Percentiles rank a stretch among this genome's conserved stretches.
These are phyloP conservation scores for Mystacornis crossleyi DNA, from an alignment of 2,113 vertebrate genomes.

Conservation along the genomic window DNA sequence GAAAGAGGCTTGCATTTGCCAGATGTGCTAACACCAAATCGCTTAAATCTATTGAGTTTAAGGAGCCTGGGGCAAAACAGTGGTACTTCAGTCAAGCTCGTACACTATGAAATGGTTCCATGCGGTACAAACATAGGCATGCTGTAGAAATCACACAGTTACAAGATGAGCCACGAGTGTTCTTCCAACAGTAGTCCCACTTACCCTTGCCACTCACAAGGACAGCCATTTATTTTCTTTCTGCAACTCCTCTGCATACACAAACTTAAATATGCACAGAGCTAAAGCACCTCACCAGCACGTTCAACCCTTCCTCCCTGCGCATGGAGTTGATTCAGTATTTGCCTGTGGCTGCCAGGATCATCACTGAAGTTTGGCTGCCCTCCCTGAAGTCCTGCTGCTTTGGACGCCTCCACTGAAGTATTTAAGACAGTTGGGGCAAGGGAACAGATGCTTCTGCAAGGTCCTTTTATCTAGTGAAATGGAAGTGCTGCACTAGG, in stretches of 20 bases:
- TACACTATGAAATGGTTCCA: background rate
- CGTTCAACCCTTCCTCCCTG: background rate
- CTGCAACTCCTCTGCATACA: background rate
- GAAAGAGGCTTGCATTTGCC: background rate
- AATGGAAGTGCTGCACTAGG: background rate
- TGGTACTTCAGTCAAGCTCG: background rate
- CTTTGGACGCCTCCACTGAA: background rate
- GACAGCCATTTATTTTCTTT: background rate
- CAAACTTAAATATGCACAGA: background rate
- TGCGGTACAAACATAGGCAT: background rate
- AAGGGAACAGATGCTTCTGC: conserved; percentile 44
- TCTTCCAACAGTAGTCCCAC: background rate
- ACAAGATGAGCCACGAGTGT: background rate
- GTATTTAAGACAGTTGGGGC: background rate
- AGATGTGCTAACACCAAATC: background rate
- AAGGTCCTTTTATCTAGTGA: conserved; percentile 10
- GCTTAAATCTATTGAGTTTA: background rate
- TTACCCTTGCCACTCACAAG: background rate
- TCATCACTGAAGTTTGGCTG: conserved; percentile 43
- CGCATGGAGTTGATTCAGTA: background rate
- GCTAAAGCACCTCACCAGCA: background rate
- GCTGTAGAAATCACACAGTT: background rate
- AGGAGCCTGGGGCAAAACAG: background rate
- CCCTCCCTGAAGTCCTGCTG: conserved; percentile 47
- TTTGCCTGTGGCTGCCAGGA: conserved; percentile 9